Evolutionary conservation across 2,113 vertebrate species (phyloP), one percentile per base, ranked within the genome.

Genomic region (Serranochromis macrocephalus): DNA sequence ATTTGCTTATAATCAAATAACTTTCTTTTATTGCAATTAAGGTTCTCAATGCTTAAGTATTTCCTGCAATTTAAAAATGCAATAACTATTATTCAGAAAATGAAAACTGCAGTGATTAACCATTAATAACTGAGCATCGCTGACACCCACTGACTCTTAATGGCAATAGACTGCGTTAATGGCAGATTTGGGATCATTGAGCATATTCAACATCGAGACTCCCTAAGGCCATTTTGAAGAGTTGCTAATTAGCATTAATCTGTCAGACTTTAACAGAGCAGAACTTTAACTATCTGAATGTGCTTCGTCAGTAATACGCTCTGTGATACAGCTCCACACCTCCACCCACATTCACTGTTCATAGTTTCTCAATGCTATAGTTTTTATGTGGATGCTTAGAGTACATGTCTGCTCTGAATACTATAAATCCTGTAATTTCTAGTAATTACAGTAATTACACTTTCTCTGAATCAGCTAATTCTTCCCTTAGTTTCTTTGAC

Each of bases 131-230:
- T 33, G 14, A 84, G 29, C 11, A 7, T 61, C 6, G 19, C 84
- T 85, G 40, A 88, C 42, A 36, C 53, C 26, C 82, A 57, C 66
- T 82, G 53, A 68, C 42, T 84, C 21, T 33, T 85, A 87, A 93
- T 93, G 68, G 86, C 47, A 71, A n/a, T 71, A 17, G 12, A 93
- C 26, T 66, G 75, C 79, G 11, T 73, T 93, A 84, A 92, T 88
- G 82, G 54, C 24, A 7, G 31, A 47, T 88, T 88, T 84, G 10
- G 80, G 81, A 80, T 86, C 88, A 88, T 49, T 87, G 40, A 85
- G 81, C 82, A 84, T 54, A 42, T 88, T 89, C 26, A 88, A 45
- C 81, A 84, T 85, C 12, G 85, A 63, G 63, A 83, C 45, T 66
- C 83, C 82, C 85, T 58, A 11, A 86, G 85, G 88, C 29, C 55